Base-by-base conservation (phyloP, 2,113 vertebrate species). In the Takifugu flavidus region DNA sequence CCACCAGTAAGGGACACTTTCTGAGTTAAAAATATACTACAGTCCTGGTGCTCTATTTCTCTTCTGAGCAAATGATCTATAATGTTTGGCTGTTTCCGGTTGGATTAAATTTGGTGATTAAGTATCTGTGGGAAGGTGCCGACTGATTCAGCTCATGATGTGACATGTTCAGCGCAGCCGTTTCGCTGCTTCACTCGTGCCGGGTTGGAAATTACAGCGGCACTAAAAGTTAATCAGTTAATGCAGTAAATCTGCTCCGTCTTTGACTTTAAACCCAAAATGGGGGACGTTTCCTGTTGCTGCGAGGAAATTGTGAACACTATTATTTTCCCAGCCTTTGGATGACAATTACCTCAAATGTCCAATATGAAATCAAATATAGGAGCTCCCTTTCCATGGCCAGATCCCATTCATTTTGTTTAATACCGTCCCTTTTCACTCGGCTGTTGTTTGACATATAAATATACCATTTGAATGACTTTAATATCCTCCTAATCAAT, bases 401-500 rank as follows among this genome's bases (percentile, higher is more conserved):
- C 43, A 29, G 64, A 75, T 65, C 53, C 67, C 64, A 79, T 86
- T 82, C 42, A 28, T 86, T 86, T 82, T 82, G 63, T 89, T 89
- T 68, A 26, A 89, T 83, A 85, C 75, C 78, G 80, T 87, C 83
- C 74, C 74, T 84, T 87, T 87, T 86, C 83, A 87, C 83, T 92
- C 88, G 89, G 90, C 83, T 92, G 92, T 86, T 92, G 89, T 93
- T 92, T 97, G 94, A 94, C 94, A 94, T 96, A 94, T 94, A 93
- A 94, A 95, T 93, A 89, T 88, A 92, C 90, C 89, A 95, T 94
- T 90, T 94, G 93, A 94, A 91, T 94, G 94, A 94, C 93, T 95
- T 96, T 96, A 95, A 98, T 98, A 97, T 95, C 92, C 88, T 90
- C 57, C 88, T 94, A 95, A 98, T 99, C 96, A 96, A 98, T 98